A percentile compares a stretch with the other conserved stretches of the same genome.
phyloP scores from a whole-genome alignment of 2,888 invertebrate genomes.

The Xestia xanthographa region DNA sequence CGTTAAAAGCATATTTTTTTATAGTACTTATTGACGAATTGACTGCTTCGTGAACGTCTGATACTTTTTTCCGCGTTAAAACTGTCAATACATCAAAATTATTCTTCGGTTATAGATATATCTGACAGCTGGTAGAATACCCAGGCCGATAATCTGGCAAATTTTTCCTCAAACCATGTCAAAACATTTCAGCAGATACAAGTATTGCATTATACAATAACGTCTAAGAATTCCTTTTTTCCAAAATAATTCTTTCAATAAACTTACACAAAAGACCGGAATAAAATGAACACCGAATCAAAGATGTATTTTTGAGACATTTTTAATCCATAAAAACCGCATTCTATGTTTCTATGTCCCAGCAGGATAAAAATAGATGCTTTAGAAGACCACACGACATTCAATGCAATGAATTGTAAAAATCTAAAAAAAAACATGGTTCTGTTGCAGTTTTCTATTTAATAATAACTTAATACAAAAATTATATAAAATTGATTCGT shows the following conservation, averaged over 20 bases:
- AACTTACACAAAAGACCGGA: slow-evolving; percentile 6
- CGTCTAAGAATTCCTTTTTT: background rate
- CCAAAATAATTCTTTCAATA: background rate
- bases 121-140: background rate
- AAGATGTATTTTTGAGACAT: background rate
- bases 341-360: background rate
- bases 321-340: background rate
- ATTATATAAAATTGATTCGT: slow-evolving; percentile 53
- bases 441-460: slow-evolving; percentile 20
- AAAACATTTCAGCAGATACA: background rate
- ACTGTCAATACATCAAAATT: background rate
- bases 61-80: background rate
- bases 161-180: background rate
- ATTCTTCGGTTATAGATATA: background rate
- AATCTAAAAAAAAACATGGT: slow-evolving; percentile 1
- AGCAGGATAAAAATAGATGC: slow-evolving; percentile 11
- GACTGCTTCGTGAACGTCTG: background rate
- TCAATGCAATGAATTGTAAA: background rate
- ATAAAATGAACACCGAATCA: background rate
- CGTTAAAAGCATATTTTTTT: background rate
- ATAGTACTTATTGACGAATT: background rate
- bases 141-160: background rate
- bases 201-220: background rate
- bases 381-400: slow-evolving; percentile 6
- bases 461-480: slow-evolving; percentile 39